Evolutionary conservation across 2,888 invertebrate species (phyloP).

Genomic region (Agriopis aurantiaria): DNA sequence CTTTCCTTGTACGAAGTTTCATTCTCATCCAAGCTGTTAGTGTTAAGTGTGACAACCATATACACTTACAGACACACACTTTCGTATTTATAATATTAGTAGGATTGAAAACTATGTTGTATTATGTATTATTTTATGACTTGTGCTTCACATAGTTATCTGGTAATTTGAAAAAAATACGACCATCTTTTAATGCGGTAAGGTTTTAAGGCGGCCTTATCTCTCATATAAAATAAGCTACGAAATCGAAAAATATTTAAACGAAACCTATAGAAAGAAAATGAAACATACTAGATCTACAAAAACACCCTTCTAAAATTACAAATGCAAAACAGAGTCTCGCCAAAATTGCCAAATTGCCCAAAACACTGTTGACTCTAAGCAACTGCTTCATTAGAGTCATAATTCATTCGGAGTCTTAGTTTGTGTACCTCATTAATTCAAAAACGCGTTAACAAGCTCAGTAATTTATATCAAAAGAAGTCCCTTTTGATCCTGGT

Average conservation of each 20-base stretch:
- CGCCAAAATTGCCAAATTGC: slow-evolving; percentile 13
- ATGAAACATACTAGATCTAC: not conserved
- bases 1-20: no score
- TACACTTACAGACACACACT: no score
- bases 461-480: slow-evolving; percentile 39
- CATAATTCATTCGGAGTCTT: slow-evolving; percentile 36
- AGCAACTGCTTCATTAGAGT: slow-evolving; percentile 28
- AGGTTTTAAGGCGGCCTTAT: no score
- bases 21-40: no score
- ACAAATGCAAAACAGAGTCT: slow-evolving; percentile 26
- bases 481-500: slow-evolving; percentile 34
- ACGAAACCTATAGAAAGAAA: not conserved
- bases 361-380: slow-evolving; percentile 21
- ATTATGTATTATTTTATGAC: no score
- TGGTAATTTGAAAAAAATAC: no score
- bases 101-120: no score
- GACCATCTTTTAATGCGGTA: no score
- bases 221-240: no score
- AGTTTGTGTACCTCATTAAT: slow-evolving; percentile 45
- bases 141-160: no score
- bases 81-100: no score
- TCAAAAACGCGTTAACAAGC: slow-evolving; percentile 38
- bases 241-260: not conserved
- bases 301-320: slow-evolving; percentile 11
- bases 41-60: no score